Evolutionary conservation across 2,113 vertebrate species (phyloP), one percentile per base, ranked within the genome.

Genomic region (Tricholaema leucomelas): DNA sequence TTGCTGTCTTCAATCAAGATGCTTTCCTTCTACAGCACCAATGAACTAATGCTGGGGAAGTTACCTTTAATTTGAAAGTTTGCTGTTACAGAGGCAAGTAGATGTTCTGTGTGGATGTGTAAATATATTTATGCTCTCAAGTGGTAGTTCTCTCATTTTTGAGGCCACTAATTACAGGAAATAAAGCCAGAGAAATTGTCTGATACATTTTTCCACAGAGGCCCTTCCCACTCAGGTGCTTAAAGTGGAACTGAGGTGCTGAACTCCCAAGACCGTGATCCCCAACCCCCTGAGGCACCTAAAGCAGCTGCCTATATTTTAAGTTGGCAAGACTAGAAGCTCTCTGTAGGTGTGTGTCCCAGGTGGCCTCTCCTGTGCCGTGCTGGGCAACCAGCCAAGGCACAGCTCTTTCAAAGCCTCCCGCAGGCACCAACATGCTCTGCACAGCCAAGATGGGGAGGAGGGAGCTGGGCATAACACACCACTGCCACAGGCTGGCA

Each of bases 51-150:
- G 44, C 81, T 61, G 50, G 38, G 78, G 81, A 93, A 92, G 93
- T 92, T 92, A 87, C 93, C 93, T 95, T 92, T 96, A 96, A 96
- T 94, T 96, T 96, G 91, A 95, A 94, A 94, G 85, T 95, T 92
- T 83, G 88, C 85, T 95, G 67, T 92, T 92, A 85, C 65, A 77
- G 75, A 92, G 85, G 48, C 93, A 95, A 92, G 77, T 76, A 88
- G 94, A 84, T 94, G 92, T 95, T 94, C 72, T 50, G 61, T n/a
- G 61, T 82, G 81, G 75, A 83, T 50, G 72, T 83, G 82, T 96
- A 87, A 92, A 94, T 94, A 72, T 38, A 85, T 71, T 94, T 93
- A 87, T 31, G 61, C 87, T 92, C 93, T 91, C 81, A 93, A 94
- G 93, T 94, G 85, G 92, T 85, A 72, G 81, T 91, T 91, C 65